Percentiles rank a stretch among this genome's conserved stretches.
Evolutionary conservation across 37 sponge, comb jelly and placozoan genomes (phyloP).

Genomic region (Theonella swinhoei): DNA sequence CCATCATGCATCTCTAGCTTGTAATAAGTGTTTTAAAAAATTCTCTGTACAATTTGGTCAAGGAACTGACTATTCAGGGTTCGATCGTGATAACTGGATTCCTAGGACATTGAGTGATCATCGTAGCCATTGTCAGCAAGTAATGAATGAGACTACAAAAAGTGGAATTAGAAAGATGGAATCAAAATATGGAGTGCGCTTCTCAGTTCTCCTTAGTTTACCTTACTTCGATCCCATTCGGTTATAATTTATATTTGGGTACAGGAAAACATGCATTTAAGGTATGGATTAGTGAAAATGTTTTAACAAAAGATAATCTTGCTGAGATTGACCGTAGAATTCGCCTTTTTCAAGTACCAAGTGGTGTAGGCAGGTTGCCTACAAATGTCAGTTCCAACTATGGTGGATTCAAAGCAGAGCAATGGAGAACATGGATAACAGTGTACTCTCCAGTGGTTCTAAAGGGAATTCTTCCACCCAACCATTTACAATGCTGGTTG

Average conservation of each 20-base stretch:
- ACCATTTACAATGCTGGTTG: constrained; percentile 50
- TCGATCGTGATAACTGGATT: constrained; percentile 31
- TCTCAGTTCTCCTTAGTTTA: constrained; percentile 37
- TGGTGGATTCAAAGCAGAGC: constrained; percentile 64
- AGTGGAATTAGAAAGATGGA: constrained; percentile 5
- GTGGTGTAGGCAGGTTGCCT: constrained; percentile 48
- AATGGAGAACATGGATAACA: constrained; percentile 66
- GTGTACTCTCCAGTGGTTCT: constrained; percentile 56
- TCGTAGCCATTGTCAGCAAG: background rate
- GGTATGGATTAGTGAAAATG: constrained; percentile 9
- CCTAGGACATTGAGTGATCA: constrained; percentile 22
- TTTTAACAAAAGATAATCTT: constrained; percentile 7
- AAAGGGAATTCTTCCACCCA: constrained; percentile 33
- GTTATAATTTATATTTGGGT: constrained; percentile 20
- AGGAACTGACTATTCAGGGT: constrained; percentile 32
- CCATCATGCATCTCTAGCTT: constrained; percentile 41
- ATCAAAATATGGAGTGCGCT: constrained; percentile 42
- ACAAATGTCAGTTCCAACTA: constrained; percentile 37
- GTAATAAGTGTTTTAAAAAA: constrained; percentile 51
- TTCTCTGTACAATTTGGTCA: background rate
- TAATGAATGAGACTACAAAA: constrained; percentile 11
- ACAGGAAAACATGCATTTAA: too few relatives aligned
- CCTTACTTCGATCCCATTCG: constrained; percentile 55
- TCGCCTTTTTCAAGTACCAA: constrained; percentile 15
- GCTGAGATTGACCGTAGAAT: constrained; percentile 17